phyloP scores from a whole-genome alignment of 2,888 invertebrate genomes.

The Melitaea athalia region DNA sequence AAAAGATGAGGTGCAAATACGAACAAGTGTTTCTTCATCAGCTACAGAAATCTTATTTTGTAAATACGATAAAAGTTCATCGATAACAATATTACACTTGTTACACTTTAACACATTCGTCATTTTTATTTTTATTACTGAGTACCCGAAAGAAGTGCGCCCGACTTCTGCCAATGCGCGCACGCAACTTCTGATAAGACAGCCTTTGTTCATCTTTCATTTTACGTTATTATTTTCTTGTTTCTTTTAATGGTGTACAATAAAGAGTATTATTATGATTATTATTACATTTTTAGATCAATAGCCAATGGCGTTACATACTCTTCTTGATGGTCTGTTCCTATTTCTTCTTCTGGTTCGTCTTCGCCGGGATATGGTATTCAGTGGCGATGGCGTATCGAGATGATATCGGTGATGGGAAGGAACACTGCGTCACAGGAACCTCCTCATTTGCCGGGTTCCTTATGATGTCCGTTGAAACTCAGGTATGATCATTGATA shows the following conservation, averaged over 20 bases:
- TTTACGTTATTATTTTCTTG: too few species aligned
- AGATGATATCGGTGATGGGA: slow-evolving; percentile 88
- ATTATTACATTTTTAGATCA: slow-evolving; percentile 76
- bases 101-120: neutral
- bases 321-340: slow-evolving; percentile 83
- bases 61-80: slow-evolving; percentile 25
- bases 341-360: slow-evolving; percentile 88
- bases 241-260: too few species aligned
- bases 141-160: too few species aligned
- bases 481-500: slow-evolving; percentile 81
- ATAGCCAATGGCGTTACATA: slow-evolving; percentile 88
- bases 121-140: neutral
- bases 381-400: slow-evolving; percentile 86
- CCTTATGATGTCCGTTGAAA: slow-evolving; percentile 93
- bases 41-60: slow-evolving; percentile 29
- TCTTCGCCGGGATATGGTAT: slow-evolving; percentile 91
- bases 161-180: too few species aligned
- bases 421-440: slow-evolving; percentile 83
- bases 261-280: too few species aligned
- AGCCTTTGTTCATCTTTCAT: too few species aligned
- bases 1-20: slow-evolving; percentile 20
- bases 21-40: slow-evolving; percentile 26
- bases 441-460: slow-evolving; percentile 84
- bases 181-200: too few species aligned
- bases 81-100: slow-evolving; percentile 12